Percentiles rank a stretch among this genome's conserved stretches.
These are phyloP conservation scores for Hydrophis major DNA, from an alignment of 2,797 vertebrate species.

Conservation along the genomic window DNA sequence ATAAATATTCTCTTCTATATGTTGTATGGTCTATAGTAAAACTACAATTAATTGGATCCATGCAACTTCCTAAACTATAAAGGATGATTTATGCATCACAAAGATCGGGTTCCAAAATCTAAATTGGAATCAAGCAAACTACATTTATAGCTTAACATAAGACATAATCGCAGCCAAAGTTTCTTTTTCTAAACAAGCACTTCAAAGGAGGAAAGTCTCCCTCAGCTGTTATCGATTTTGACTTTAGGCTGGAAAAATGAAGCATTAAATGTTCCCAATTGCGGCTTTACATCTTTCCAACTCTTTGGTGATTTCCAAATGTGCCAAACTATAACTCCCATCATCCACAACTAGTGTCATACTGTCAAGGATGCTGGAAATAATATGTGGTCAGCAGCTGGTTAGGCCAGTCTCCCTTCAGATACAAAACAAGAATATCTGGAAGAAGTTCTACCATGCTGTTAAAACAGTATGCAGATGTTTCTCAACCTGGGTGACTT, in stretches of 20 bases:
- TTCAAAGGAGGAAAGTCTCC: not conserved
- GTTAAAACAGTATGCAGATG: not conserved
- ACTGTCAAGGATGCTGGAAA: not conserved
- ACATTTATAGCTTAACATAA: not conserved
- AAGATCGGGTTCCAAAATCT: not conserved
- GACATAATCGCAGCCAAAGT: not conserved
- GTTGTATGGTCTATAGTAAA: not conserved
- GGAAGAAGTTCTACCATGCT: not conserved
- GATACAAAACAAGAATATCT: not conserved
- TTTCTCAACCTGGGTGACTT: not conserved
- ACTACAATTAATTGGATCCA: not conserved
- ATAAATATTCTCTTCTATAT: not conserved
- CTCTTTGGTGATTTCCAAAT: not conserved
- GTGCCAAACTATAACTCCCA: not conserved
- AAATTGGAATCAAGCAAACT: conserved; percentile 25
- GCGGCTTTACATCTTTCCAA: not conserved
- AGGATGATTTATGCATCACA: not conserved
- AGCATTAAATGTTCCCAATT: not conserved
- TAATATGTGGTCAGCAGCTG: not conserved
- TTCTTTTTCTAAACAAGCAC: not conserved
- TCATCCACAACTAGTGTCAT: not conserved
- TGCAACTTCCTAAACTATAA: not conserved
- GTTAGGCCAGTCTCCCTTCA: not conserved
- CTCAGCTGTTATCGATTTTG: not conserved
- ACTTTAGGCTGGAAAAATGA: not conserved